Percentiles rank a stretch among this genome's conserved stretches.
Evolutionary conservation across 2,113 vertebrate species (phyloP).

Genomic region (Nothobranchius kuhntae): DNA sequence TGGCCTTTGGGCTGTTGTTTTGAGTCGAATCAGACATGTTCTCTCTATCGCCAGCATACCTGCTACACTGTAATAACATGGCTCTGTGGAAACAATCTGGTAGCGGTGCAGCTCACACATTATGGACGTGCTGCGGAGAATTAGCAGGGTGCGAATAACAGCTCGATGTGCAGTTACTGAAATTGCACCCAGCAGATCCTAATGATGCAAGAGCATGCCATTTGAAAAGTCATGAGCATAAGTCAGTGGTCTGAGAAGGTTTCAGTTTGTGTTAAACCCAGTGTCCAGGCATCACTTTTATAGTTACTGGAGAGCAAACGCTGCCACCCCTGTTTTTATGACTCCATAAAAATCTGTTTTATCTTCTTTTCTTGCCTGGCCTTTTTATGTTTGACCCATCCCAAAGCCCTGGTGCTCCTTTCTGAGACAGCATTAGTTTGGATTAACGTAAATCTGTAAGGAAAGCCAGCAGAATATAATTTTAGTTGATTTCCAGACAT

Average conservation of each 20-base stretch:
- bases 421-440: neutral
- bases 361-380: neutral
- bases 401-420: neutral
- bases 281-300: neutral
- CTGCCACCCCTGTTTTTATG: neutral
- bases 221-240: constrained; percentile 1
- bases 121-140: constrained; percentile 7
- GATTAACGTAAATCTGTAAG: neutral
- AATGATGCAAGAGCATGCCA: neutral
- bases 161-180: neutral
- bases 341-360: neutral
- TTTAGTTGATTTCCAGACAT: constrained; percentile 19
- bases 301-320: neutral
- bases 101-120: constrained; percentile 1
- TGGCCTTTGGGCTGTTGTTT: constrained; percentile 20
- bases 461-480: constrained; percentile 9
- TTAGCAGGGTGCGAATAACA: constrained; percentile 1
- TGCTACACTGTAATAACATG: constrained; percentile 13
- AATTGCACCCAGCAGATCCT: constrained; percentile 5
- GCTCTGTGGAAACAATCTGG: neutral
- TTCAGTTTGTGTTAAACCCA: neutral
- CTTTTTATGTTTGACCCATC: neutral
- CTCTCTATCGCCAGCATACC: constrained; percentile 10
- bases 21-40: constrained; percentile 18
- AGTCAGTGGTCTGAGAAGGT: constrained; percentile 1